Conservation (phyloP, 2,797 vertebrate genomes). For the Sarcophilus harrisii region DNA sequence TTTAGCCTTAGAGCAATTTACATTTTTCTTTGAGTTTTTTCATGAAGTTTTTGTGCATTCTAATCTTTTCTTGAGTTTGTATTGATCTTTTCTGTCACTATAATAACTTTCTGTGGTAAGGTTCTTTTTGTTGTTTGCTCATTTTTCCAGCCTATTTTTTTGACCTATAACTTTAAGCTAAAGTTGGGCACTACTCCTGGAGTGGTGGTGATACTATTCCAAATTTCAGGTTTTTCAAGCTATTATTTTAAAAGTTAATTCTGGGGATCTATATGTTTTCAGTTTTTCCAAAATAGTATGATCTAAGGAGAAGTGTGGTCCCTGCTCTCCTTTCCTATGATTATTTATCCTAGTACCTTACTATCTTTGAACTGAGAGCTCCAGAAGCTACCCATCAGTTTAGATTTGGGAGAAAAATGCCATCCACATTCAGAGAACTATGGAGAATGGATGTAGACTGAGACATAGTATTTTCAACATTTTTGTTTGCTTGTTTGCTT, state of each 20-base stretch:
- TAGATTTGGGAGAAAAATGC: no score
- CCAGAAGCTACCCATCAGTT: background rate
- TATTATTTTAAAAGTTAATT: background rate
- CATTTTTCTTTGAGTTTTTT: no score
- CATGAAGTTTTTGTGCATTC: no score
- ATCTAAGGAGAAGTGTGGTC: background rate
- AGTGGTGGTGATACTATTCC: background rate
- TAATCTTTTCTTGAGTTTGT: no score
- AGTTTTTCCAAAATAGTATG: background rate
- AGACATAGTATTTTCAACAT: no score
- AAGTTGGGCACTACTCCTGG: background rate
- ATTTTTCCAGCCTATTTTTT: background rate
- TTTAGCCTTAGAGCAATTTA: no score
- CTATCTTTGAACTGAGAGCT: background rate
- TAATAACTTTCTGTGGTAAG: no score
- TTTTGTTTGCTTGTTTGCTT: no score
- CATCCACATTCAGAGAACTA: no score
- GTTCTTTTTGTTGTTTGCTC: background rate
- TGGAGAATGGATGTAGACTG: no score
- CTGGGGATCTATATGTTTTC: background rate
- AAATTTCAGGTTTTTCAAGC: background rate
- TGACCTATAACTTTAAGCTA: background rate
- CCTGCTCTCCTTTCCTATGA: background rate
- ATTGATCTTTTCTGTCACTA: no score
- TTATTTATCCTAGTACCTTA: background rate